Conservation (phyloP, 2,797 vertebrate species). For the Urosaurus nigricauda region DNA sequence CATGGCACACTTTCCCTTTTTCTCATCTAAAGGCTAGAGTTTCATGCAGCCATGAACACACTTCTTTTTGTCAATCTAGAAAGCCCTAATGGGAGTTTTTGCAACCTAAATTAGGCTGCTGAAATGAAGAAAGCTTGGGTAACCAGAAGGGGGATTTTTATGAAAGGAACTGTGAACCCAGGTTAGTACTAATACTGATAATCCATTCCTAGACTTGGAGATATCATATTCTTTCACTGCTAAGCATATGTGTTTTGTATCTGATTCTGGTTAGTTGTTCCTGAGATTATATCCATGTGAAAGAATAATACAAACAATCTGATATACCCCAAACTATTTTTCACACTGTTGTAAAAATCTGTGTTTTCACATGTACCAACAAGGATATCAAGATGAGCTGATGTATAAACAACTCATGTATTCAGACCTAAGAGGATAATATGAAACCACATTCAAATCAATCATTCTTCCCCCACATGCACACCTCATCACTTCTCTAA, state of each 20-base stretch:
- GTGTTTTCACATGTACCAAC: background rate
- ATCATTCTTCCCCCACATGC: background rate
- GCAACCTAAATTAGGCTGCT: background rate
- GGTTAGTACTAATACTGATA: background rate
- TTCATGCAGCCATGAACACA: too few species aligned
- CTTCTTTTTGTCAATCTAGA: too few species aligned
- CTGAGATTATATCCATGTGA: too few species aligned
- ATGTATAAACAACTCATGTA: background rate
- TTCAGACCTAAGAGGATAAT: background rate
- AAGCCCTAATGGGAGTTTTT: too few species aligned
- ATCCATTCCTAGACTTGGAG: background rate
- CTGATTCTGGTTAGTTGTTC: too few species aligned
- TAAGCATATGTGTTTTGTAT: too few species aligned
- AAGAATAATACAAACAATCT: too few species aligned
- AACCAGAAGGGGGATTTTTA: background rate
- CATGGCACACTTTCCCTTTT: too few species aligned
- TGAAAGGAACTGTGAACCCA: background rate
- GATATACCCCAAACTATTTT: too few species aligned
- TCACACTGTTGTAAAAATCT: background rate
- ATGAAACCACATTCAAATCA: background rate
- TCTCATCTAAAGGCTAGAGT: too few species aligned
- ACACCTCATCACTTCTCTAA: too few species aligned
- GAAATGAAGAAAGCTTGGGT: background rate
- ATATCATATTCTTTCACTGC: background rate
- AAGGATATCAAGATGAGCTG: background rate